Percentiles rank a stretch among this genome's conserved stretches.
Conservation (phyloP, 2,888 invertebrate species). For the Cactoblastis cactorum region DNA sequence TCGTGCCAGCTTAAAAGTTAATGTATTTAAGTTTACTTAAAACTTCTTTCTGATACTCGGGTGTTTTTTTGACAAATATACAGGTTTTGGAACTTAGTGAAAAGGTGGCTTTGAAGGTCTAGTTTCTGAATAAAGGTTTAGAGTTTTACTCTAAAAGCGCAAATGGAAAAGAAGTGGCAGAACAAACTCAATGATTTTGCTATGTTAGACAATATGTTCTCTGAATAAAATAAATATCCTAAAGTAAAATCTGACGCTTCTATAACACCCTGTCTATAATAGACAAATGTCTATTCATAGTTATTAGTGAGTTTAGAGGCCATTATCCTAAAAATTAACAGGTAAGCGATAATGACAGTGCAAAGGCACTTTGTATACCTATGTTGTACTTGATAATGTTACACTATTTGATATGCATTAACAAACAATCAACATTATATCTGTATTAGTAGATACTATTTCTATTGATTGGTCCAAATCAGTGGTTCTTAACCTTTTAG, state of each 20-base stretch:
- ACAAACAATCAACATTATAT: neutral
- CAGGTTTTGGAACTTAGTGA: no score
- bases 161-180: no score
- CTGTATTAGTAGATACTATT: neutral
- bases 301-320: slow-evolving; percentile 5
- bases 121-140: no score
- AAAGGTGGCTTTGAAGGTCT: no score
- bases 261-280: neutral
- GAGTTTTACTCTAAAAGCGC: no score
- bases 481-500: no score
- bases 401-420: neutral
- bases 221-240: neutral
- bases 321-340: neutral
- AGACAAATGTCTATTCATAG: neutral
- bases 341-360: neutral
- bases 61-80: no score
- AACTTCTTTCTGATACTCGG: no score
- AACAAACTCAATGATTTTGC: no score
- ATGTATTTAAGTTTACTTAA: no score
- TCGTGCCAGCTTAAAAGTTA: no score
- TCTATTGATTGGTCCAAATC: neutral
- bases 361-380: neutral
- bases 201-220: no score
- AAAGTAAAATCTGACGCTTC: neutral
- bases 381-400: neutral